Percentiles rank a stretch among this genome's conserved stretches.
These are phyloP conservation scores for Microctonus hyperodae DNA, from an alignment of 2,888 invertebrate genomes.

Conservation along the genomic window DNA sequence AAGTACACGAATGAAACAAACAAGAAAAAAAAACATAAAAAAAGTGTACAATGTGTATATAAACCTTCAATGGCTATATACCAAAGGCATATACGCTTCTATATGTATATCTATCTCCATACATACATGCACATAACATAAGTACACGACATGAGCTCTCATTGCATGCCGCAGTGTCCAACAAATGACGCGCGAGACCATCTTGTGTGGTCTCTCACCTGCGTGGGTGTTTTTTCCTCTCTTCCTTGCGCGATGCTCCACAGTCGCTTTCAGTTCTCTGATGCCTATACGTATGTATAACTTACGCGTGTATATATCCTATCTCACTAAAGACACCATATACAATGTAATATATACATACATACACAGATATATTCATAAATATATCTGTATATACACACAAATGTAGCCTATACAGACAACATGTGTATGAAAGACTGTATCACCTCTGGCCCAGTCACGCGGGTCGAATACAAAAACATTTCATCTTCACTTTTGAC, in stretches of 20 bases:
- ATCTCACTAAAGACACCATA: background rate
- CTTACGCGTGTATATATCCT: background rate
- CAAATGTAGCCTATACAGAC: background rate
- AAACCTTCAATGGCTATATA: conserved; percentile 41
- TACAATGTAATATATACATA: background rate
- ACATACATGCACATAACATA: conserved; percentile 32
- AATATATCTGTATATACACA: no score
- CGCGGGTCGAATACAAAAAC: background rate
- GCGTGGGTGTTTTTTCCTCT: conserved; percentile 55
- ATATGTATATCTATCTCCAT: conserved; percentile 21
- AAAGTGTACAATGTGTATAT: conserved; percentile 54
- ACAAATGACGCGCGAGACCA: conserved; percentile 60
- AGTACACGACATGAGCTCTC: conserved; percentile 52
- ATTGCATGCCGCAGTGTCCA: conserved; percentile 50
- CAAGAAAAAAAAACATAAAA: conserved; percentile 50
- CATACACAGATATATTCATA: no score
- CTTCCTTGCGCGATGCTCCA: conserved; percentile 10
- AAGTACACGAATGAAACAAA: conserved; percentile 44
- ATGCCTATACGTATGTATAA: background rate
- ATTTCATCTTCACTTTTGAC: background rate
- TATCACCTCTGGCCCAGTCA: conserved; percentile 2
- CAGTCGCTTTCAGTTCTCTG: background rate
- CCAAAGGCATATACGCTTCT: conserved; percentile 9
- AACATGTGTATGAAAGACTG: background rate
- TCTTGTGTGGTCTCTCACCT: conserved; percentile 60